Percentiles rank a stretch among this genome's conserved stretches.
phyloP scores from a whole-genome alignment of 2,888 invertebrate genomes.

The Orchesellides sinensis region DNA sequence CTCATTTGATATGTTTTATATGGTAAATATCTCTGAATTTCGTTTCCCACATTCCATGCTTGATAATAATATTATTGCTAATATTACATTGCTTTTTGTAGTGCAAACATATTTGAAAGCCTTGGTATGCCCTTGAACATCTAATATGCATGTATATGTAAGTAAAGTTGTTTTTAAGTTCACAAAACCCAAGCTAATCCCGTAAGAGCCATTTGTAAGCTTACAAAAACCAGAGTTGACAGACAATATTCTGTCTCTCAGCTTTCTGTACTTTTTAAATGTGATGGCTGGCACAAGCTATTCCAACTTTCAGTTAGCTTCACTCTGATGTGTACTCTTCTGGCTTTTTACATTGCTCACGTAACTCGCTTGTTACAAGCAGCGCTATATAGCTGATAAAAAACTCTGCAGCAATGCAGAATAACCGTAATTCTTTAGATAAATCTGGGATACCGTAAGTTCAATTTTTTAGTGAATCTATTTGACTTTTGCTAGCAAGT shows the following conservation, averaged over 20 bases:
- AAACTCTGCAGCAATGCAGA: conserved; percentile 58
- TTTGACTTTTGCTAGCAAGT: neutral
- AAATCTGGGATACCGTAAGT: conserved; percentile 64
- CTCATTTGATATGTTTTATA: no score
- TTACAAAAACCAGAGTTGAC: conserved; percentile 44
- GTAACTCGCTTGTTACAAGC: neutral
- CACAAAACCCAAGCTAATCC: conserved; percentile 47
- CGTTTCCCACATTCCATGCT: no score
- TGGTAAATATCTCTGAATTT: no score
- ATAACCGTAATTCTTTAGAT: conserved; percentile 64
- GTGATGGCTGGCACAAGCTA: conserved; percentile 49
- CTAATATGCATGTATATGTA: no score
- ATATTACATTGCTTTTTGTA: no score
- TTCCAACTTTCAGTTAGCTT: no score
- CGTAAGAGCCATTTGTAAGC: conserved; percentile 29
- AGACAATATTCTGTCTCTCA: conserved; percentile 30
- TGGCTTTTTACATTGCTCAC: neutral
- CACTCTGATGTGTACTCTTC: neutral
- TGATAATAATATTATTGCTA: no score
- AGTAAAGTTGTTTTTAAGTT: conserved; percentile 26
- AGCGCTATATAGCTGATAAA: conserved; percentile 38
- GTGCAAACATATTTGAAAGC: no score
- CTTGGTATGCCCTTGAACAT: neutral
- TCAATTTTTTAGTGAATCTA: conserved; percentile 43
- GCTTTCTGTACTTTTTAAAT: no score